Evolutionary conservation across 1,140 invertebrate species (phyloP).

Genomic region (Campoletis sonorensis): DNA sequence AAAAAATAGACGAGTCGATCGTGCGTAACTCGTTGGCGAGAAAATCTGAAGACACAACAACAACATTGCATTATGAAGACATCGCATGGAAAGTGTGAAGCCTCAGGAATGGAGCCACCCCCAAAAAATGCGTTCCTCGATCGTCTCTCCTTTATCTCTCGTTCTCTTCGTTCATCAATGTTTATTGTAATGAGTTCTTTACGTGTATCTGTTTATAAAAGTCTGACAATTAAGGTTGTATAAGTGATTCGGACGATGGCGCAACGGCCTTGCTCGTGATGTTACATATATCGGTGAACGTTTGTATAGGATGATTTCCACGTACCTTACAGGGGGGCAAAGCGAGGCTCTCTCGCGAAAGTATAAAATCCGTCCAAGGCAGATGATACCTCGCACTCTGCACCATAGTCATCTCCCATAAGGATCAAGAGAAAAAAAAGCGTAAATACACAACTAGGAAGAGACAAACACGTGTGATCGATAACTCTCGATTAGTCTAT

Average conservation of each 20-base stretch:
- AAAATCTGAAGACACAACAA: neutral
- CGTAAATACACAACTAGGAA: neutral
- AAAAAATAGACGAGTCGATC: slow-evolving; percentile 17
- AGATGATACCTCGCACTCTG: slow-evolving; percentile 70
- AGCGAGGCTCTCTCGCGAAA: slow-evolving; percentile 60
- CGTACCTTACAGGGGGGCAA: slow-evolving; percentile 50
- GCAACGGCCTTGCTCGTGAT: slow-evolving; percentile 73
- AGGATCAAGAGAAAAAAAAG: slow-evolving; percentile 53
- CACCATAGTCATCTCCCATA: slow-evolving; percentile 68
- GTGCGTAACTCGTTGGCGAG: neutral
- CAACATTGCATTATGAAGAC: no score
- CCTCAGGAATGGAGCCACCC: slow-evolving; percentile 16
- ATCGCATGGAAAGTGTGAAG: neutral
- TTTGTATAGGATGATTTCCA: slow-evolving; percentile 59
- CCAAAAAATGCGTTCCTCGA: neutral
- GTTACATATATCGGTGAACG: slow-evolving; percentile 72
- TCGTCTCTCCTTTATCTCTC: neutral
- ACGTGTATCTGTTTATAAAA: neutral
- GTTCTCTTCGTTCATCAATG: neutral
- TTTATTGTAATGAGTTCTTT: slow-evolving; percentile 15
- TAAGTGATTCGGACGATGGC: slow-evolving; percentile 60
- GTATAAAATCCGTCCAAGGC: slow-evolving; percentile 71
- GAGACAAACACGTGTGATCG: neutral
- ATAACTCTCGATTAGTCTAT: neutral
- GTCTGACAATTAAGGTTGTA: slow-evolving; percentile 42